A percentile compares a stretch with the other conserved stretches of the same genome.
Evolutionary conservation across 92 coral and sea anemone species (phyloP).

Genomic region (Porites divaricata): DNA sequence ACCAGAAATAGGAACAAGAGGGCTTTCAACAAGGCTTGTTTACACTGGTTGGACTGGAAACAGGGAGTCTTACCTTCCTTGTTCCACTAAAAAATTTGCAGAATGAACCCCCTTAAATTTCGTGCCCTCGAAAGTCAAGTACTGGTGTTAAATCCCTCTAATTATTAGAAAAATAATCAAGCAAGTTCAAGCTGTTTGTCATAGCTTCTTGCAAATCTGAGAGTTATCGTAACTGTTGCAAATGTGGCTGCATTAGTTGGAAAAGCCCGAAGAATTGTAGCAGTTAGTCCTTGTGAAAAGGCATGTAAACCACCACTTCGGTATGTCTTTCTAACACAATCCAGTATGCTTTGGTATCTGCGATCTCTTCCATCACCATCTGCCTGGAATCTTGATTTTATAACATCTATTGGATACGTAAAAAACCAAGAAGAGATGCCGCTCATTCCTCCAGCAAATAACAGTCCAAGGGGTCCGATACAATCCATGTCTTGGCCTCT

Average conservation of each 20-base stretch:
- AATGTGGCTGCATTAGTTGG: slow-evolving; percentile 97
- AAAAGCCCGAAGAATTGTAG: slow-evolving; percentile 88
- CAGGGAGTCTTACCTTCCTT: no score
- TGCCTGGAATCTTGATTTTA: slow-evolving; percentile 92
- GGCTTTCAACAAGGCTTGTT: no score
- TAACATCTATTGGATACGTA: slow-evolving; percentile 84
- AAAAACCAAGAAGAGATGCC: slow-evolving; percentile 89
- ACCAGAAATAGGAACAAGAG: no score
- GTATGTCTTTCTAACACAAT: slow-evolving; percentile 79
- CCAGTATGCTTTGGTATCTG: slow-evolving; percentile 64
- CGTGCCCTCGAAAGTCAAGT: no score
- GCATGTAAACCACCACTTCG: slow-evolving; percentile 70
- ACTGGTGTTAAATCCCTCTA: no score
- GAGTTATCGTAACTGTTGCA: slow-evolving; percentile 85
- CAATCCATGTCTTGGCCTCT: slow-evolving; percentile 48
- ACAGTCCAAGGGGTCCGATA: slow-evolving; percentile 64
- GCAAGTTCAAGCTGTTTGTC: slow-evolving; percentile 66
- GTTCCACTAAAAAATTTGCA: no score
- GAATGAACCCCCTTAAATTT: no score
- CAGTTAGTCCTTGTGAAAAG: slow-evolving; percentile 78
- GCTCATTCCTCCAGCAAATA: slow-evolving; percentile 90
- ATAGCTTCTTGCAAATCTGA: slow-evolving; percentile 66
- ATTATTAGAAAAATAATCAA: background rate
- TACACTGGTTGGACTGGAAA: no score
- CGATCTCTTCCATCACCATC: slow-evolving; percentile 67